Base-by-base conservation (phyloP, 2,113 vertebrate species). In the Trichomycterus rosablanca region DNA sequence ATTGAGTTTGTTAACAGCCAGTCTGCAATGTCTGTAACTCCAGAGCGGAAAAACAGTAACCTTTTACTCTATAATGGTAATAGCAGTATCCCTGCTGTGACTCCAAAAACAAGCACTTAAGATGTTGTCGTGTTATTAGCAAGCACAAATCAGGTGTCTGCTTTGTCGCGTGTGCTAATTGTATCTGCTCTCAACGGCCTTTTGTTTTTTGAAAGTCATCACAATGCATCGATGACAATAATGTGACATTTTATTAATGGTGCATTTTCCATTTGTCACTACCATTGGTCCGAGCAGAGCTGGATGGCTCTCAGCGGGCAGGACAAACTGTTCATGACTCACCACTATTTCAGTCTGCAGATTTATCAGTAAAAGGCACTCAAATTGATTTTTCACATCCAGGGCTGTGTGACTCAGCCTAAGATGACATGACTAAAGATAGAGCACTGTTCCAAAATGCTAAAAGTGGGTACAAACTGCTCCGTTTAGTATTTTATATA, bases 331-430 rank as follows among this genome's bases (percentile, higher is more conserved):
- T 28, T 35, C 30, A 26, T 55, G 30, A 64, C 51, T 55, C 62
- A 50, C 45, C 22, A 39, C 32, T 55, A 64, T 55, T 55, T 60
- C 16, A n/a, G 59, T 35, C 44, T 50, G 57, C 52, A 56, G 44
- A 56, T 48, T 49, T 34, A 62, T 57, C 15, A 40, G 15, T 50
- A 62, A 57, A 71, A 55, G 51, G 9, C 50, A 60, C 2, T n/a
- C 14, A n/a, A 32, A 44, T 51, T 66, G 56, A 56, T 56, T 55
- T 39, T 26, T 44, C 11, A 37, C 60, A 28, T 48, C 46, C 26
- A 26, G 19, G 3, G 5, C 48, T 50, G 22, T 19, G 7, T 40
- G 15, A 52, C 37, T 65, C 43, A 66, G 24, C 43, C 34, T 61
- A 12, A 23, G 53, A 48, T 35, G 12, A 45, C 35, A 34, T 44